These are phyloP conservation scores for Galaxias olidus DNA, from an alignment of 2,797 vertebrate genomes.

Conservation along the genomic window DNA sequence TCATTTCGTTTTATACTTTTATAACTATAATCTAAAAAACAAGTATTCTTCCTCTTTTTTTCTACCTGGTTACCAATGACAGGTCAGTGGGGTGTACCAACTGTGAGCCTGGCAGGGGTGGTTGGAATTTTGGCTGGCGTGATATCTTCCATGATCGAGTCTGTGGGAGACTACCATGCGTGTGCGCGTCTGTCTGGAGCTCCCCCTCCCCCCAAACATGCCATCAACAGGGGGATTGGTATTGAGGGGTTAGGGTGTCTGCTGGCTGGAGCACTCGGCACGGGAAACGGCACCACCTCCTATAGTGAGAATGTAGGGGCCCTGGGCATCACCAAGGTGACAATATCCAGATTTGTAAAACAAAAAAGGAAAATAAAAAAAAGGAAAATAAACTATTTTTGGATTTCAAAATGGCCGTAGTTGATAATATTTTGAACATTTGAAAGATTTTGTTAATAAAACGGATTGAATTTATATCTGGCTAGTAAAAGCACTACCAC, in stretches of 20 bases:
- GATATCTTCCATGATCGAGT: constrained; percentile 96
- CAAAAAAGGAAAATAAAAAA: neutral
- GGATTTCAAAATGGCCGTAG: too few species aligned
- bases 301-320: constrained; percentile 95
- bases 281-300: constrained; percentile 93
- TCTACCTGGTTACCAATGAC: constrained; percentile 17
- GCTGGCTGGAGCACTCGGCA: constrained; percentile 93
- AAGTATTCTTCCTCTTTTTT: too few species aligned
- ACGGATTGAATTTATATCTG: too few species aligned
- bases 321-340: constrained; percentile 93
- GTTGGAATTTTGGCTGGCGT: constrained; percentile 93
- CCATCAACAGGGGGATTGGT: constrained; percentile 90
- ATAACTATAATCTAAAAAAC: too few species aligned
- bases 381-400: too few species aligned
- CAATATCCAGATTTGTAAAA: constrained; percentile 8
- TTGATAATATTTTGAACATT: too few species aligned
- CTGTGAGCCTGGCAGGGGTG: constrained; percentile 89
- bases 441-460: too few species aligned
- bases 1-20: too few species aligned
- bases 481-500: too few species aligned
- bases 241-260: constrained; percentile 94
- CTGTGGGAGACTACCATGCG: constrained; percentile 94
- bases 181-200: constrained; percentile 91
- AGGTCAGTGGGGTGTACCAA: constrained; percentile 96
- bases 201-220: constrained; percentile 88